Conservation (phyloP, 2,113 vertebrate genomes). For the Chinchilla lanigera region DNA sequence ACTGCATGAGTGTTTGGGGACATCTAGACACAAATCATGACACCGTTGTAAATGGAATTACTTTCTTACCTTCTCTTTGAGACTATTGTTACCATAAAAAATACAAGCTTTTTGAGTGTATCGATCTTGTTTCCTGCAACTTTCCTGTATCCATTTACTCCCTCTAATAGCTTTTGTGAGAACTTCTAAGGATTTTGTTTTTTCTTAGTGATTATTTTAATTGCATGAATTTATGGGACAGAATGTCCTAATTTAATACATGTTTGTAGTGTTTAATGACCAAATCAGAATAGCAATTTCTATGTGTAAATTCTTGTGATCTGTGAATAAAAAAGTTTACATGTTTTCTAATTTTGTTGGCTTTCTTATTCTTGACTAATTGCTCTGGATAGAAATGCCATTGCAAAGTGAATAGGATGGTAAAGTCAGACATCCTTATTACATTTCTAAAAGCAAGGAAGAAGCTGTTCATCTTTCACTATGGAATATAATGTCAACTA, state of each 20-base stretch:
- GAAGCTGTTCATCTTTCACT: neutral
- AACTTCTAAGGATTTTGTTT: neutral
- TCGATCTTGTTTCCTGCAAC: neutral
- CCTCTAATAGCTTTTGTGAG: neutral
- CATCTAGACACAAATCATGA: neutral
- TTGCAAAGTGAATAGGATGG: neutral
- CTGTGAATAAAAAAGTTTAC: neutral
- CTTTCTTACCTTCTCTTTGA: neutral
- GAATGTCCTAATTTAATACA: neutral
- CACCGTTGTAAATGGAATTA: neutral
- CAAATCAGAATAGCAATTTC: neutral
- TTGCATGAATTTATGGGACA: neutral
- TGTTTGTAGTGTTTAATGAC: too few species aligned
- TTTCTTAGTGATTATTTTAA: neutral
- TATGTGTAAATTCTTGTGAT: neutral
- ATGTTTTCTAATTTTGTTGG: neutral
- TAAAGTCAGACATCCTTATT: neutral
- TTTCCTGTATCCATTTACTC: neutral
- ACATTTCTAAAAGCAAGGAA: neutral
- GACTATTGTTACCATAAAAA: neutral
- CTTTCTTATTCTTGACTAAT: neutral
- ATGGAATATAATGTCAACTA: neutral
- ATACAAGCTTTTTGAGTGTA: neutral
- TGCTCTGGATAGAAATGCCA: neutral
- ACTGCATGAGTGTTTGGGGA: neutral